Conservation (phyloP, 2,888 invertebrate species). For the Galeopsomyia nigrocyanea region DNA sequence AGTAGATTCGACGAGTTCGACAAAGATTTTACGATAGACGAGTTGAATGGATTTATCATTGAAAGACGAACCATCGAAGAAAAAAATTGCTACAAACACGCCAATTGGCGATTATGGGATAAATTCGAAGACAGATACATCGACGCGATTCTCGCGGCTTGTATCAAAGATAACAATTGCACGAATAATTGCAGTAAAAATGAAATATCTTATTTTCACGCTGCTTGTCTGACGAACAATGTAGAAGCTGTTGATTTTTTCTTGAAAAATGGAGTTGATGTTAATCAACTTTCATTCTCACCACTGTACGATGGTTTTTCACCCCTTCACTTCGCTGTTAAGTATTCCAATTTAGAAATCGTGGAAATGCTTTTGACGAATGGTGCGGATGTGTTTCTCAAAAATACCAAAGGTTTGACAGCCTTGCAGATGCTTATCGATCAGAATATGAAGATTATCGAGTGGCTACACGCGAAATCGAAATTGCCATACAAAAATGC, state of each 20-base stretch:
- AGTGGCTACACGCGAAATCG: background rate
- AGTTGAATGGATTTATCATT: too few relatives aligned
- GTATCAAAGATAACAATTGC: background rate
- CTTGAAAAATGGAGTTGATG: background rate
- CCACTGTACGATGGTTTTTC: constrained; percentile 1
- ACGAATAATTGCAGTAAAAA: background rate
- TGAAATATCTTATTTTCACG: constrained; percentile 26
- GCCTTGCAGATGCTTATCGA: constrained; percentile 11
- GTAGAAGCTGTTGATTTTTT: background rate
- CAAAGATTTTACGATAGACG: too few relatives aligned
- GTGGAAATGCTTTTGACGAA: background rate
- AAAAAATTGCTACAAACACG: too few relatives aligned
- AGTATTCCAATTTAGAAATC: background rate
- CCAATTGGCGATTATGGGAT: too few relatives aligned
- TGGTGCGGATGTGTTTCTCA: background rate
- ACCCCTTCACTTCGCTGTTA: constrained; percentile 19
- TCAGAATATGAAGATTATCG: background rate
- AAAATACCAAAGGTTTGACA: background rate
- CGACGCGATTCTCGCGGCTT: background rate
- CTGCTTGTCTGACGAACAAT: constrained; percentile 14
- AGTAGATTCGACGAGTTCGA: background rate
- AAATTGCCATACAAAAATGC: too few relatives aligned
- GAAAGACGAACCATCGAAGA: too few relatives aligned
- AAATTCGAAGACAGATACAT: too few relatives aligned
- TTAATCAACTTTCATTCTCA: background rate